phyloP scores from a whole-genome alignment of 2,888 invertebrate genomes.

The Acanthosepion esculentum region DNA sequence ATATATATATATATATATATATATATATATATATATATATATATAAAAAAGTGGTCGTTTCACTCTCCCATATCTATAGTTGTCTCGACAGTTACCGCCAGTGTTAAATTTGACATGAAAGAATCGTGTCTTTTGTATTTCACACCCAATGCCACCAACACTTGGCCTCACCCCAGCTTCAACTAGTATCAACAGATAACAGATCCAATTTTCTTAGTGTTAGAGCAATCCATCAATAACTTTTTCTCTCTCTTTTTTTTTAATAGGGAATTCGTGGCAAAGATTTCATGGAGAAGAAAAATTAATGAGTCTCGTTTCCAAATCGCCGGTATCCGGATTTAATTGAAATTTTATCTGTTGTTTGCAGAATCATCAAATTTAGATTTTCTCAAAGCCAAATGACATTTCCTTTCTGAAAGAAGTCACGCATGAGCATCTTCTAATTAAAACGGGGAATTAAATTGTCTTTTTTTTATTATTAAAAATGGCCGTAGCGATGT shows the following conservation, averaged over 20 bases:
- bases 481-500: background rate
- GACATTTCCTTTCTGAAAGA: background rate
- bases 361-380: background rate
- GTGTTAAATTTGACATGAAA: too few relatives aligned
- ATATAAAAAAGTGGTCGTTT: too few relatives aligned
- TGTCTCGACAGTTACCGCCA: too few relatives aligned
- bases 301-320: background rate
- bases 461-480: background rate
- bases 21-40: too few relatives aligned
- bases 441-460: background rate
- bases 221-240: too few relatives aligned
- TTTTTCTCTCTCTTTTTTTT: background rate
- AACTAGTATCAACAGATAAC: too few relatives aligned
- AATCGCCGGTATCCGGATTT: background rate
- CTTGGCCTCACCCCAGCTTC: too few relatives aligned
- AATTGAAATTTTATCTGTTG: background rate
- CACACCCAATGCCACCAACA: too few relatives aligned
- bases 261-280: background rate
- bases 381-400: slow-evolving; percentile 33
- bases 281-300: background rate
- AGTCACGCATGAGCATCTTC: background rate
- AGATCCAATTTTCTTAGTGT: too few relatives aligned
- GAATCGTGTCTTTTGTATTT: too few relatives aligned
- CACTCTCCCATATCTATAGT: too few relatives aligned
- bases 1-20: too few relatives aligned